Base-by-base conservation (phyloP, 2,888 invertebrate genomes). In the Tinea pellionella region DNA sequence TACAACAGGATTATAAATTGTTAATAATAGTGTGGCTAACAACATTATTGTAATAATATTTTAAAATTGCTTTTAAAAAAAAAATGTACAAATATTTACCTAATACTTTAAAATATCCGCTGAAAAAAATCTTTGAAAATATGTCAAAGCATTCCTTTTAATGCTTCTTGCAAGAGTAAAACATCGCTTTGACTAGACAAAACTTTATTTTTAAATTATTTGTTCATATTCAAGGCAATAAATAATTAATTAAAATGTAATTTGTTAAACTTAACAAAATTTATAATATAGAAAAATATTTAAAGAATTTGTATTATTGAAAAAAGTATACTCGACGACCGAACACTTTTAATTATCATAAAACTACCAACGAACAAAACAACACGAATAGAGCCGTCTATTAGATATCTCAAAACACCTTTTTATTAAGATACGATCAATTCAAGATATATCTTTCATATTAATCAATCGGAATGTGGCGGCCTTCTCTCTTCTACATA, bases 381-480 rank as follows among this genome's bases (percentile, higher is more conserved):
- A 74, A 71, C 69, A 69, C 67, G 67, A 69, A 74, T 70, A 69
- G 66, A 73, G 72, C 73, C 74, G 71, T 75, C 80, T 77, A 78
- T 80, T 80, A 79, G 74, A 74, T 72, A 72, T 77, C 74, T 76
- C 74, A 78, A 80, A 80, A 80, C 77, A 78, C 77, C 72, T 75
- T 78, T 77, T 80, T 79, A 79, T 79, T 75, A 66, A 76, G 79
- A 81, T 81, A 78, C 73, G 73, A 81, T 80, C 78, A 64, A 69
- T 70, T 69, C 65, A 30, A 65, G 66, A 64, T 68, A 60, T 59
- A 61, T 62, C 60, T 60, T 61, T 60, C 57, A 56, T 73, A 76
- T 75, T 78, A 80, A 82, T 82, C 80, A 80, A 76, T 73, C 73
- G 77, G 81, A 80, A 81, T 82, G 80, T 70, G 75, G 75, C 76